Conservation (phyloP, 30 jellyfish, hydroid and myxozoan genomes). For the Aurelia aurita complex sp. Pacific region DNA sequence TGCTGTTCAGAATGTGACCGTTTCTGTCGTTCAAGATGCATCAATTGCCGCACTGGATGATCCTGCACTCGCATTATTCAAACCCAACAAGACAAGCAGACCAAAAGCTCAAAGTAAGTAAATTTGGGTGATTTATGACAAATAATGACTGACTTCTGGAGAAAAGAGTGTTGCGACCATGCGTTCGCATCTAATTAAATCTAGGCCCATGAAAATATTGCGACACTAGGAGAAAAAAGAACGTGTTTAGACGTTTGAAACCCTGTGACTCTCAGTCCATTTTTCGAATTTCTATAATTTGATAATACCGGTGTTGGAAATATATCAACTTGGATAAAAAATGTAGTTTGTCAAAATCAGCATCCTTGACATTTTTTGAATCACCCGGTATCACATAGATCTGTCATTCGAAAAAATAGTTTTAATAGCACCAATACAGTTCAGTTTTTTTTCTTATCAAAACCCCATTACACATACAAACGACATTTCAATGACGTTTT, state of each 20-base stretch:
- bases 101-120: conserved; percentile 23
- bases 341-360: too few species aligned
- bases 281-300: background rate
- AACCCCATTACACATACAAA: background rate
- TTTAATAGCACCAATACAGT: background rate
- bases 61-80: conserved; percentile 10
- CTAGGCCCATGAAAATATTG: too few species aligned
- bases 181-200: too few species aligned
- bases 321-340: background rate
- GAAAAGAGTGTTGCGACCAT: too few species aligned
- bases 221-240: too few species aligned
- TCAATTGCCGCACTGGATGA: conserved; percentile 11
- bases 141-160: background rate
- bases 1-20: background rate
- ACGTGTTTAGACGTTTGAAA: too few species aligned
- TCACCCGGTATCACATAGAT: background rate
- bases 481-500: background rate
- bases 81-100: conserved; percentile 1
- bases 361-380: background rate
- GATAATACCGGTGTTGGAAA: background rate
- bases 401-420: background rate
- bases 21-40: conserved; percentile 7
- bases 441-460: background rate
- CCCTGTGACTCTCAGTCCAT: background rate
- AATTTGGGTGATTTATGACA: background rate